phyloP scores from a whole-genome alignment of 2,888 invertebrate species.

The Caenorhabditis becei region DNA sequence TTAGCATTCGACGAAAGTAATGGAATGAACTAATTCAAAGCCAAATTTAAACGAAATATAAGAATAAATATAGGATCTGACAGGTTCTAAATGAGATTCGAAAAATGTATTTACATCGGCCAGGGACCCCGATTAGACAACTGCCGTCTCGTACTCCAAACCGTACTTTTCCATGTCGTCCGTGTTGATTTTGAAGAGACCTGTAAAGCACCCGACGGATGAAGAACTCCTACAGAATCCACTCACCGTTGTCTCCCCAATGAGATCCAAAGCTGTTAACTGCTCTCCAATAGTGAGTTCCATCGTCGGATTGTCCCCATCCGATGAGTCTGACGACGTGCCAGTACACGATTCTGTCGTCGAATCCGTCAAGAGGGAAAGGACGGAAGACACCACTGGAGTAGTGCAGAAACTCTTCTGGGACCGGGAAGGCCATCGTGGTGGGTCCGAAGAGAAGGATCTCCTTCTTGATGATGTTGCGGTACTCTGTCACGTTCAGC shows the following conservation, averaged over 20 bases:
- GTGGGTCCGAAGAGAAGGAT: slow-evolving; percentile 78
- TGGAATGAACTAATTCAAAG: slow-evolving; percentile 40
- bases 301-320: slow-evolving; percentile 78
- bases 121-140: slow-evolving; percentile 57
- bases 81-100: slow-evolving; percentile 17
- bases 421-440: slow-evolving; percentile 80
- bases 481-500: slow-evolving; percentile 70
- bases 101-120: background rate
- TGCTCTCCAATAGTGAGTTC: slow-evolving; percentile 77
- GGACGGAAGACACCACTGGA: slow-evolving; percentile 79
- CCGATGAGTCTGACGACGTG: slow-evolving; percentile 80
- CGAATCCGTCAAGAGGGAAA: slow-evolving; percentile 76
- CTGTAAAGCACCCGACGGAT: slow-evolving; percentile 57
- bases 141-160: slow-evolving; percentile 79
- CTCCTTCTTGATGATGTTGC: slow-evolving; percentile 78
- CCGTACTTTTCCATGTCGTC: slow-evolving; percentile 79
- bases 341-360: slow-evolving; percentile 80
- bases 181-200: slow-evolving; percentile 79
- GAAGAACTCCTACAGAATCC: background rate
- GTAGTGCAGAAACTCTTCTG: slow-evolving; percentile 81
- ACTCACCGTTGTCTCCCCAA: slow-evolving; percentile 80
- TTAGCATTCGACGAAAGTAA: slow-evolving; percentile 36
- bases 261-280: slow-evolving; percentile 79
- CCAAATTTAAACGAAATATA: background rate
- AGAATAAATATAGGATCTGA: slow-evolving; percentile 15